These are phyloP conservation scores for Linnaemya vulpina DNA, from an alignment of 2,888 invertebrate genomes.

Conservation along the genomic window DNA sequence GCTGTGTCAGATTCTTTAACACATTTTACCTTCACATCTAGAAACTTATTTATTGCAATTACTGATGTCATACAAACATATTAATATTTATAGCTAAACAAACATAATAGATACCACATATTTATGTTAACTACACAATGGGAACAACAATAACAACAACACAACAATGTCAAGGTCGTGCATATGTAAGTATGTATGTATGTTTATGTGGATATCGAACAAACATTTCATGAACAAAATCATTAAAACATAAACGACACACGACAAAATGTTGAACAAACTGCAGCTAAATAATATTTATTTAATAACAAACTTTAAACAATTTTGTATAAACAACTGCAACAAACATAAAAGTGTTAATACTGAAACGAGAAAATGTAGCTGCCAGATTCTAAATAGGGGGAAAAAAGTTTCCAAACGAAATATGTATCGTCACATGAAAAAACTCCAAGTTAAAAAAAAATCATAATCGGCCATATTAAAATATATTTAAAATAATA, in stretches of 20 bases:
- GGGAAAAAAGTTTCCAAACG: constrained; percentile 5
- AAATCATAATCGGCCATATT: no score
- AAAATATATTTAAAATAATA: no score
- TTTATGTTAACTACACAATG: constrained; percentile 38
- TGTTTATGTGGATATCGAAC: no score
- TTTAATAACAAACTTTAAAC: constrained; percentile 30
- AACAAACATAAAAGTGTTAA: constrained; percentile 49
- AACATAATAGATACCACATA: not conserved
- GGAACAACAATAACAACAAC: constrained; percentile 33
- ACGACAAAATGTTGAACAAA: constrained; percentile 48
- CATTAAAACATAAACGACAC: constrained; percentile 47
- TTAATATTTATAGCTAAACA: not conserved
- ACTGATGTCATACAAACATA: constrained; percentile 40
- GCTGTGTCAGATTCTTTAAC: constrained; percentile 37
- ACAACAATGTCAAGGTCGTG: constrained; percentile 69
- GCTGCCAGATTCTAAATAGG: constrained; percentile 25
- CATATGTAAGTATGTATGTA: no score
- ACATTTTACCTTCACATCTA: constrained; percentile 50
- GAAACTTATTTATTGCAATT: constrained; percentile 27
- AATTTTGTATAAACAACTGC: constrained; percentile 11
- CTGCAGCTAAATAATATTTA: constrained; percentile 6
- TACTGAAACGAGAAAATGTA: constrained; percentile 52
- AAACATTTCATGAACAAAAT: constrained; percentile 56
- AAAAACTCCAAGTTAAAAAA: no score
- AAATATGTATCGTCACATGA: not conserved